These are phyloP conservation scores for Mesorhabditis belari DNA, from an alignment of 2,888 invertebrate genomes.

Conservation along the genomic window DNA sequence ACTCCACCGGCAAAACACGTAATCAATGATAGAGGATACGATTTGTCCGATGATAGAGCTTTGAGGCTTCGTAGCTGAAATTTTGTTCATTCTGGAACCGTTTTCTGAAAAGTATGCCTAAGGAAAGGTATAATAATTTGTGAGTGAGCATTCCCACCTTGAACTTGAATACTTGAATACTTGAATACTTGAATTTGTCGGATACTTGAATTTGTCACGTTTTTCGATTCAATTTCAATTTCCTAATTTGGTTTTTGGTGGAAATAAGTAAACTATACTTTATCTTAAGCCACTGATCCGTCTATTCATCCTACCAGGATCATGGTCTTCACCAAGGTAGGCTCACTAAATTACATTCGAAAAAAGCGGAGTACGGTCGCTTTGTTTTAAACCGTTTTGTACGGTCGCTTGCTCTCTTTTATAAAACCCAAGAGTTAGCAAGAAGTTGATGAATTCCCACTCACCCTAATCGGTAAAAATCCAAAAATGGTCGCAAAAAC, in stretches of 20 bases:
- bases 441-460: too few relatives aligned
- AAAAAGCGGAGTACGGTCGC: too few relatives aligned
- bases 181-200: background rate
- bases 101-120: background rate
- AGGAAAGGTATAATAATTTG: constrained; percentile 1
- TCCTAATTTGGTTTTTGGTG: too few relatives aligned
- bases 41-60: constrained; percentile 14
- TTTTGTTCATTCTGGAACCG: background rate
- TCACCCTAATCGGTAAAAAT: constrained; percentile 62
- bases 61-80: constrained; percentile 12
- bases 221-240: constrained; percentile 53
- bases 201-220: background rate
- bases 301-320: too few relatives aligned
- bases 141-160: background rate
- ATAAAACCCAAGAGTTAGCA: too few relatives aligned
- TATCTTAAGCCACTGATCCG: too few relatives aligned
- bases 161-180: background rate
- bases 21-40: constrained; percentile 30
- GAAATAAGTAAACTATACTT: too few relatives aligned
- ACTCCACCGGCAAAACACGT: constrained; percentile 45
- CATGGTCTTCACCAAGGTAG: too few relatives aligned
- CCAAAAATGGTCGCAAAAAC: constrained; percentile 29
- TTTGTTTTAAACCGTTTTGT: too few relatives aligned
- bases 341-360: too few relatives aligned
- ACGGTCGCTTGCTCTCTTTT: too few relatives aligned